Percentiles rank a stretch among this genome's conserved stretches.
These are phyloP conservation scores for Drosophila lowei DNA, from an alignment of 1,140 invertebrate genomes.

Conservation along the genomic window DNA sequence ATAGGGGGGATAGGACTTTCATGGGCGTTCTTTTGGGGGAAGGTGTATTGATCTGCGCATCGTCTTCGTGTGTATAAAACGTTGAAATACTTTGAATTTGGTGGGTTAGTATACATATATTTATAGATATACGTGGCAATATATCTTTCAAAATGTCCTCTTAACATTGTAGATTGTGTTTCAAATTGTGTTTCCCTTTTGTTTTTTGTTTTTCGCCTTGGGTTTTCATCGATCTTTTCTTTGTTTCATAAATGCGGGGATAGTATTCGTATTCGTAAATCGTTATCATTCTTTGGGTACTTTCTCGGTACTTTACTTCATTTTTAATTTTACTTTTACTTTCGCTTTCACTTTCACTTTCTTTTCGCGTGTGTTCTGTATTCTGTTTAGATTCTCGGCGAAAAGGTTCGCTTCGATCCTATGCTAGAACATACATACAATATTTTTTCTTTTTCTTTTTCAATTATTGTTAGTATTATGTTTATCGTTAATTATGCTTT, in stretches of 20 bases:
- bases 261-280: conserved; percentile 30
- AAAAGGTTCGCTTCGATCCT: conserved; percentile 37
- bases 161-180: conserved; percentile 69
- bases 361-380: conserved; percentile 1
- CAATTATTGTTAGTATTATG: conserved; percentile 59
- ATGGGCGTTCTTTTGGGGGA: background rate
- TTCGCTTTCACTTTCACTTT: conserved; percentile 25
- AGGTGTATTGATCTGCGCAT: conserved; percentile 20
- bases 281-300: conserved; percentile 4
- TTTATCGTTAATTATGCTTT: conserved; percentile 60
- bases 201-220: conserved; percentile 7
- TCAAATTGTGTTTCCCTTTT: conserved; percentile 40
- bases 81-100: conserved; percentile 81
- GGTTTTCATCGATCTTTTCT: conserved; percentile 1
- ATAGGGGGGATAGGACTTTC: conserved; percentile 4
- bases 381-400: conserved; percentile 10
- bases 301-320: background rate
- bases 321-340: conserved; percentile 10
- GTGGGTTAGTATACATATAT: conserved; percentile 82
- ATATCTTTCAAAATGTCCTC: conserved; percentile 72
- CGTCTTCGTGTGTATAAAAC: conserved; percentile 61
- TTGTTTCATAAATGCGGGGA: conserved; percentile 50
- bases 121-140: conserved; percentile 78
- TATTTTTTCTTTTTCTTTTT: conserved; percentile 24
- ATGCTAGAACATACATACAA: conserved; percentile 67